phyloP scores from a whole-genome alignment of 2,113 vertebrate species.

The Zosterops japonicus region DNA sequence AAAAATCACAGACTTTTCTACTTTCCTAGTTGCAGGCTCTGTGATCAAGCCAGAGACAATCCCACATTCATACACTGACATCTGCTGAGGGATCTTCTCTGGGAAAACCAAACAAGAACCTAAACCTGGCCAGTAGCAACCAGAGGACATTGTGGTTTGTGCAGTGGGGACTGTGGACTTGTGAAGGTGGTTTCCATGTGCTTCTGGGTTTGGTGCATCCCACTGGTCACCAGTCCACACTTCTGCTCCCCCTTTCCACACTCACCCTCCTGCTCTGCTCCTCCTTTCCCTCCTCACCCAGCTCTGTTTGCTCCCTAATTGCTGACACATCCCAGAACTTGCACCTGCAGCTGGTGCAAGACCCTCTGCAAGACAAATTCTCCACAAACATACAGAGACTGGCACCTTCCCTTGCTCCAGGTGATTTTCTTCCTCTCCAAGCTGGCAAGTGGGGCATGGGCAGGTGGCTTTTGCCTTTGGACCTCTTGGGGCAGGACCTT shows the following conservation, averaged over 20 bases:
- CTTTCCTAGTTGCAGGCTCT: not conserved
- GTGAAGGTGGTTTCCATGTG: not conserved
- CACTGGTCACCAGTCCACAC: not conserved
- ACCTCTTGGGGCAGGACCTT: not conserved
- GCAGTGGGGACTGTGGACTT: not conserved
- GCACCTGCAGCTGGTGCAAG: not conserved
- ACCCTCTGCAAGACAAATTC: not conserved
- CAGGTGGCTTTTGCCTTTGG: not conserved
- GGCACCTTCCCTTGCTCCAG: not conserved
- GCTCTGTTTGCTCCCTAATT: not conserved
- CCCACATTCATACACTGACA: not conserved
- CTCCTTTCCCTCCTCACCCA: not conserved
- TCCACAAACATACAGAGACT: not conserved
- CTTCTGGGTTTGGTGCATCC: not conserved
- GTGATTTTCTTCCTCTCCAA: not conserved
- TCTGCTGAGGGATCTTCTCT: not conserved
- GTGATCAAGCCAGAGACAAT: not conserved
- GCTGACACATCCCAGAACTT: not conserved
- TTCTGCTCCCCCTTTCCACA: accelerated
- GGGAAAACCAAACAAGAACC: not conserved
- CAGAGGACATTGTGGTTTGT: not conserved
- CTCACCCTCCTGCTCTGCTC: accelerated
- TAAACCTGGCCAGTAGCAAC: not conserved
- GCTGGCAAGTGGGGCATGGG: not conserved
- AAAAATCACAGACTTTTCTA: not conserved